These are phyloP conservation scores for Heteronetta atricapilla DNA, from an alignment of 2,113 vertebrate species.

Conservation along the genomic window DNA sequence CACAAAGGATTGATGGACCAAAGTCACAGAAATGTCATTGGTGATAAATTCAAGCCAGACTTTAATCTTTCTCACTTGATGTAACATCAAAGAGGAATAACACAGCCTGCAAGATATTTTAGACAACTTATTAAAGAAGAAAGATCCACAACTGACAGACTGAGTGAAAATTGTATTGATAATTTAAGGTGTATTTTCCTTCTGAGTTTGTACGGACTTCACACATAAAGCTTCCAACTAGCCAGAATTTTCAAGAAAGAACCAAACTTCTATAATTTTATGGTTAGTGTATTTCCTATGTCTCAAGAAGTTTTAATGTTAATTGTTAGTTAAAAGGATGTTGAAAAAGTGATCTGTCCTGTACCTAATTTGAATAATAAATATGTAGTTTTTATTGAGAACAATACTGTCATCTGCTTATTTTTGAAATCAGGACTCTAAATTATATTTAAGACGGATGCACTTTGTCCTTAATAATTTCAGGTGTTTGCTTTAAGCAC, in stretches of 20 bases:
- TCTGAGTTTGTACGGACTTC: not conserved
- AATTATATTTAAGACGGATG: not conserved
- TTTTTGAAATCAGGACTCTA: not conserved
- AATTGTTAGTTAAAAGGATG: not conserved
- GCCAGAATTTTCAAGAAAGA: conserved; percentile 4
- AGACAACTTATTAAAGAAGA: conserved; percentile 55
- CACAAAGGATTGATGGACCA: conserved; percentile 42
- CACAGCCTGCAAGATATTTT: conserved; percentile 50
- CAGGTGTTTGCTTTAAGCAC: not conserved
- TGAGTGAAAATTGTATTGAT: conserved; percentile 46
- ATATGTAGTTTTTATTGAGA: not conserved
- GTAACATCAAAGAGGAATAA: conserved; percentile 59
- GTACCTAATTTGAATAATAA: not conserved
- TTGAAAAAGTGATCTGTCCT: not conserved
- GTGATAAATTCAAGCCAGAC: conserved; percentile 59
- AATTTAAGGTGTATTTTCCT: conserved; percentile 26
- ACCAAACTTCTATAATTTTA: not conserved
- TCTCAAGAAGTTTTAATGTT: not conserved
- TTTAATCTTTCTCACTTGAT: conserved; percentile 60
- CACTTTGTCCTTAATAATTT: not conserved
- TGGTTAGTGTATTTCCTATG: not conserved
- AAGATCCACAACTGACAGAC: conserved; percentile 7
- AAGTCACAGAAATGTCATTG: conserved; percentile 63
- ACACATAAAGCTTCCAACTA: not conserved
- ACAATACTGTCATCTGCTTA: not conserved